Evolutionary conservation across 2,888 invertebrate species (phyloP).

Genomic region (Tenthredo notha): DNA sequence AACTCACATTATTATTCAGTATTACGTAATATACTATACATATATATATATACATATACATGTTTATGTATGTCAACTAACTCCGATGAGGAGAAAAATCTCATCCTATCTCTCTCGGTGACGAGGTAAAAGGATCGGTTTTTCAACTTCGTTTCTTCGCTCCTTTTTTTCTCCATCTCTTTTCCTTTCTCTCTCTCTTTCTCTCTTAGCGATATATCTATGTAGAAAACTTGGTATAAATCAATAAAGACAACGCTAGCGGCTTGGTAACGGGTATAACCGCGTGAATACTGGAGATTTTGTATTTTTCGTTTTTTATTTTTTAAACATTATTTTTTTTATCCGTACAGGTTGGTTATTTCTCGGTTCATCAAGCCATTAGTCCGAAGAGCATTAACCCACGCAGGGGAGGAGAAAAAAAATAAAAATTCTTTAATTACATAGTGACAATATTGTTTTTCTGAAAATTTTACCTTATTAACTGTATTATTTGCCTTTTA

Average conservation of each 20-base stretch:
- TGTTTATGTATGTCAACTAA: neutral
- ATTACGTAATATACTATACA: neutral
- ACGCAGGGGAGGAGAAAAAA: neutral
- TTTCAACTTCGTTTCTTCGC: neutral
- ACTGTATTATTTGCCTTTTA: neutral
- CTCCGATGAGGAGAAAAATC: neutral
- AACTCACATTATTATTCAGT: slow-evolving; percentile 27
- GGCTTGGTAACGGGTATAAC: slow-evolving; percentile 34
- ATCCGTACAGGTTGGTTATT: neutral
- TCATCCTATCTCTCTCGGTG: neutral
- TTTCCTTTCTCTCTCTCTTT: neutral
- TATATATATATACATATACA: neutral
- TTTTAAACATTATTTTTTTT: neutral
- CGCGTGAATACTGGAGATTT: neutral
- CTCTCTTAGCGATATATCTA: neutral
- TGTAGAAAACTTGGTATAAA: slow-evolving; percentile 22
- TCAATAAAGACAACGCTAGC: slow-evolving; percentile 40
- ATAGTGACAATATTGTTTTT: slow-evolving; percentile 66
- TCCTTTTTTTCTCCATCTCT: neutral
- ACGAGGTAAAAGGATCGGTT: neutral
- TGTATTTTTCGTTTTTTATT: neutral
- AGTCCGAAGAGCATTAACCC: neutral
- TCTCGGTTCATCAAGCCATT: neutral
- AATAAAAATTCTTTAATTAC: slow-evolving; percentile 64
- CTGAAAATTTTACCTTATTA: slow-evolving; percentile 26